phyloP scores from a whole-genome alignment of 2,797 vertebrate species.

The Danio choprae region DNA sequence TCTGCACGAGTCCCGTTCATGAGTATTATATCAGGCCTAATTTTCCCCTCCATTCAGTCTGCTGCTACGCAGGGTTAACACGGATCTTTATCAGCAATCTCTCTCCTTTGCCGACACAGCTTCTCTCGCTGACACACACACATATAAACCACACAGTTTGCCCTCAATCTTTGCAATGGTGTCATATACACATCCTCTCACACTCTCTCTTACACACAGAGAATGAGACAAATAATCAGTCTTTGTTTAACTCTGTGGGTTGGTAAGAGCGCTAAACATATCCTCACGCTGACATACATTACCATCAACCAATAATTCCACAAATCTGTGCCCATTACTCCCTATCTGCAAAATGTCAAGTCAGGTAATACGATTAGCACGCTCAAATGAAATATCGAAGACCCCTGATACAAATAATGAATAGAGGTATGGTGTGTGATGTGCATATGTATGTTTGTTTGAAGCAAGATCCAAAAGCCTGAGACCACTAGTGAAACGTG shows the following conservation, averaged over 20 bases:
- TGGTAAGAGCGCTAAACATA: slow-evolving; percentile 27
- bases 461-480: slow-evolving; percentile 54
- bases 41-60: slow-evolving; percentile 84
- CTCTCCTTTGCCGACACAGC: slow-evolving; percentile 73
- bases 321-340: slow-evolving; percentile 91
- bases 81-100: slow-evolving; percentile 66
- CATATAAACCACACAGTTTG: slow-evolving; percentile 41
- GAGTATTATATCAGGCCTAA: slow-evolving; percentile 83
- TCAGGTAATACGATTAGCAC: slow-evolving; percentile 93
- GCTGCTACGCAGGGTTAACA: slow-evolving; percentile 68
- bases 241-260: slow-evolving; percentile 12
- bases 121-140: slow-evolving; percentile 60
- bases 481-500: slow-evolving; percentile 79
- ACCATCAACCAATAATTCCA: slow-evolving; percentile 76
- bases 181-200: slow-evolving; percentile 25
- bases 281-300: slow-evolving; percentile 59
- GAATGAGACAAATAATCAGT: slow-evolving; percentile 31
- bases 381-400: slow-evolving; percentile 98
- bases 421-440: slow-evolving; percentile 60
- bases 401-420: slow-evolving; percentile 78
- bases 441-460: slow-evolving; percentile 44
- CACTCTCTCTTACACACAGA: slow-evolving; percentile 40
- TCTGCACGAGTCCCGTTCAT: slow-evolving; percentile 67
- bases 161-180: slow-evolving; percentile 17
- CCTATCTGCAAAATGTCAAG: slow-evolving; percentile 91